phyloP scores from a whole-genome alignment of 2,113 vertebrate genomes.

The Geococcyx californianus region DNA sequence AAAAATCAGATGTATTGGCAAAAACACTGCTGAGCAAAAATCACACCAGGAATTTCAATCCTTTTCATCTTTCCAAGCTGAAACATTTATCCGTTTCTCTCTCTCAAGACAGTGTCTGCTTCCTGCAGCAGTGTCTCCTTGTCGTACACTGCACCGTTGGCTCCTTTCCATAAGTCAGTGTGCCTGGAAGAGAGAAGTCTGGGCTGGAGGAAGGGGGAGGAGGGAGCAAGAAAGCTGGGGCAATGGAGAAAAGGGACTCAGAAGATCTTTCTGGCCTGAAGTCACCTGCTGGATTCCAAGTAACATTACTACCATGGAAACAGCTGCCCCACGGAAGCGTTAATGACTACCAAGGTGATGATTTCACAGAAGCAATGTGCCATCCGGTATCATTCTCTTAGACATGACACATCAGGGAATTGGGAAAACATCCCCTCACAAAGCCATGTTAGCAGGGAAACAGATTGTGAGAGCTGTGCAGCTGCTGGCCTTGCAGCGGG shows the following conservation, averaged over 20 bases:
- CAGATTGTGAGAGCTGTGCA: neutral
- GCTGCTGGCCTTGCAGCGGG: constrained; percentile 5
- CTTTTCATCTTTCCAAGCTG: neutral
- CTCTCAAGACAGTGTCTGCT: neutral
- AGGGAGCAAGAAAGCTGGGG: neutral
- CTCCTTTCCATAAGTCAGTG: constrained; percentile 27
- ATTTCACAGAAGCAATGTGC: neutral
- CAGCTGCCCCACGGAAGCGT: neutral
- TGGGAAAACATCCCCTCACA: neutral
- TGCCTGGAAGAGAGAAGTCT: neutral
- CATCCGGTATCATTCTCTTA: neutral
- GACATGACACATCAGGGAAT: neutral
- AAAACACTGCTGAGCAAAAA: neutral
- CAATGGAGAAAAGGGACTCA: neutral
- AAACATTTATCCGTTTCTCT: neutral
- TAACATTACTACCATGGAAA: neutral
- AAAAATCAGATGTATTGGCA: neutral
- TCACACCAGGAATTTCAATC: neutral
- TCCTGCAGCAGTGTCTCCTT: constrained; percentile 11
- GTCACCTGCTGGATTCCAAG: neutral
- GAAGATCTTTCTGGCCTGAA: neutral
- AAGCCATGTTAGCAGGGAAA: neutral
- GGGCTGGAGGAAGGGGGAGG: neutral
- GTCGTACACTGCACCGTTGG: neutral
- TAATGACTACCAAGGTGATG: neutral